Percentiles rank a stretch among this genome's conserved stretches.
phyloP scores from a whole-genome alignment of 2,797 vertebrate species.

The Acrossocheilus wenchowensis region DNA sequence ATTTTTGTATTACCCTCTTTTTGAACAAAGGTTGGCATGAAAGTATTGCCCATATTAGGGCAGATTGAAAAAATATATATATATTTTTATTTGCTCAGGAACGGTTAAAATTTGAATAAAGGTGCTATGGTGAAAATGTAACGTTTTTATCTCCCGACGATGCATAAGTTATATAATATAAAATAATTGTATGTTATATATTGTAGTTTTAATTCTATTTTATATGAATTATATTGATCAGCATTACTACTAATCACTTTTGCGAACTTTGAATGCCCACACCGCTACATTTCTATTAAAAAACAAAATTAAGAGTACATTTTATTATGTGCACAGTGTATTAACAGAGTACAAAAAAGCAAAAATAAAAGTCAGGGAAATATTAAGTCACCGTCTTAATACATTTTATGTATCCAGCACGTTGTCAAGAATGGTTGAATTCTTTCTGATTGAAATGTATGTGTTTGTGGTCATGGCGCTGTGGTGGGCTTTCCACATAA shows the following conservation, averaged over 20 bases:
- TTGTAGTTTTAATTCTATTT: not conserved
- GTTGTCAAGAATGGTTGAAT: conserved; percentile 4
- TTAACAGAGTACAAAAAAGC: not conserved
- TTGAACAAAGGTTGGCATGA: conserved; percentile 69
- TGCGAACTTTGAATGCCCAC: not conserved
- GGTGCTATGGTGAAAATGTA: conserved; percentile 69
- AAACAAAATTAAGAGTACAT: not conserved
- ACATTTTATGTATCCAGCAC: conserved; percentile 1
- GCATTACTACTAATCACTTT: not conserved
- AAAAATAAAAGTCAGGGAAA: not conserved
- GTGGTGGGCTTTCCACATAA: conserved; percentile 29
- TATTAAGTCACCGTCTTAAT: conserved; percentile 2
- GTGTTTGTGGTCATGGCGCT: conserved; percentile 16
- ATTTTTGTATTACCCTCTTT: conserved; percentile 65
- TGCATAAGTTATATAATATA: not conserved
- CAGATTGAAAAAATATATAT: conserved; percentile 56
- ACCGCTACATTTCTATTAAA: not conserved
- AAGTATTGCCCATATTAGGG: conserved; percentile 74
- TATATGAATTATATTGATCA: not conserved
- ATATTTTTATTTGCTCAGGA: conserved; percentile 79
- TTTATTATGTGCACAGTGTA: not conserved
- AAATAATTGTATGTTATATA: not conserved
- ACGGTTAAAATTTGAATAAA: conserved; percentile 76
- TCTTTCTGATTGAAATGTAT: conserved; percentile 7
- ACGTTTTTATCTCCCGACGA: conserved; percentile 55